Conservation (phyloP, 2,113 vertebrate genomes). For the Ageneiosus marmoratus region DNA sequence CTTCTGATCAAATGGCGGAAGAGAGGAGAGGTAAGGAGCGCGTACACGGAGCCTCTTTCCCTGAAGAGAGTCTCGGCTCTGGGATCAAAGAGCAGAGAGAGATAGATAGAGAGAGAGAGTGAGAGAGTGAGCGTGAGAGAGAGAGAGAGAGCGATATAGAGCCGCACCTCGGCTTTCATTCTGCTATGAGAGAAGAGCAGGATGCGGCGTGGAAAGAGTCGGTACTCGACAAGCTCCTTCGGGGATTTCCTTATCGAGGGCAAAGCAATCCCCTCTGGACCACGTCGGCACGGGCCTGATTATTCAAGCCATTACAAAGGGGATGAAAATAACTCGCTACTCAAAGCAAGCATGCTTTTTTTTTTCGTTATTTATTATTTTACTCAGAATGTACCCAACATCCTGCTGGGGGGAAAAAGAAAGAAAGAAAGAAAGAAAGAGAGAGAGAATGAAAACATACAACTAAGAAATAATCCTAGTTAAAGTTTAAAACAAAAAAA, state of each 20-base stretch:
- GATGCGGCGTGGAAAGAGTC: conserved; percentile 41
- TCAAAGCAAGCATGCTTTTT: conserved; percentile 47
- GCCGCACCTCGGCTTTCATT: conserved; percentile 51
- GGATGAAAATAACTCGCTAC: conserved; percentile 57
- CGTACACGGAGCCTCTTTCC: conserved; percentile 38
- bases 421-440: conserved; percentile 36
- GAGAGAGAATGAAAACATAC: conserved; percentile 17
- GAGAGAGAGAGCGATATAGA: conserved; percentile 36
- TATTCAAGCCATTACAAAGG: conserved; percentile 58
- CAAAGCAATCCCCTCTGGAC: conserved; percentile 58
- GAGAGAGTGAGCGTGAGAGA: conserved; percentile 34
- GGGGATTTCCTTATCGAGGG: conserved; percentile 57
- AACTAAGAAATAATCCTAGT: conserved; percentile 45
- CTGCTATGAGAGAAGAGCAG: conserved; percentile 40
- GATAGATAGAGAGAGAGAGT: conserved; percentile 34
- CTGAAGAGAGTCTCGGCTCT: conserved; percentile 43
- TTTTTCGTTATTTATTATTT: conserved; percentile 63
- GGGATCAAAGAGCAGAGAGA: conserved; percentile 57
- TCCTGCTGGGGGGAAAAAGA: conserved; percentile 16
- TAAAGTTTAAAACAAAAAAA: neutral
- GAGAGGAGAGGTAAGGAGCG: conserved; percentile 45
- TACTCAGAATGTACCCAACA: conserved; percentile 37
- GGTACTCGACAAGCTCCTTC: conserved; percentile 50
- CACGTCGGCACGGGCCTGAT: conserved; percentile 50
- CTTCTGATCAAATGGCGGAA: conserved; percentile 54